Evolutionary conservation across 2,797 vertebrate species (phyloP).

Genomic region (Ctenopoma kingsleyae): DNA sequence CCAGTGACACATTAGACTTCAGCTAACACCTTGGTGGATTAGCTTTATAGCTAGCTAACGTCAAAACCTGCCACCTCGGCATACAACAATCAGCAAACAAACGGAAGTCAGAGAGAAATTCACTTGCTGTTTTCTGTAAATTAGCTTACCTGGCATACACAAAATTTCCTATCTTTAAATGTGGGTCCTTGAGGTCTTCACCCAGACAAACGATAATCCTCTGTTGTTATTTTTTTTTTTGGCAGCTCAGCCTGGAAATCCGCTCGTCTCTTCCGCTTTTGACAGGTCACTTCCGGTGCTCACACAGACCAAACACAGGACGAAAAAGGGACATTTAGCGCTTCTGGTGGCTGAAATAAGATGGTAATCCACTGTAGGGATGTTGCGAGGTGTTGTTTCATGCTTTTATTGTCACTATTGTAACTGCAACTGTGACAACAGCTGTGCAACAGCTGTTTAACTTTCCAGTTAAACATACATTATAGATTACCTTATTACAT

Average conservation of each 20-base stretch:
- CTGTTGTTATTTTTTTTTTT: constrained; percentile 43
- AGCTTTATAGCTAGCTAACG: not conserved
- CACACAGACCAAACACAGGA: too few species aligned
- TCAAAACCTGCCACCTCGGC: not conserved
- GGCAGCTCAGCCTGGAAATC: constrained; percentile 23
- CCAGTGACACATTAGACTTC: not conserved
- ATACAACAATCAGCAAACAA: constrained; percentile 9
- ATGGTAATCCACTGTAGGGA: not conserved
- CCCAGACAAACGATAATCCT: constrained; percentile 25
- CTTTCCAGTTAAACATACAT: too few species aligned
- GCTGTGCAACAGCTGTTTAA: not conserved
- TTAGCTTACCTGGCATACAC: constrained; percentile 57
- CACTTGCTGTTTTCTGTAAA: accelerated
- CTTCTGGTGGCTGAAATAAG: constrained; percentile 27
- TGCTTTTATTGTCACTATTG: not conserved
- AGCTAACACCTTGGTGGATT: not conserved
- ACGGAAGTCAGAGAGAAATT: not conserved
- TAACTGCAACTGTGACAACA: too few species aligned
- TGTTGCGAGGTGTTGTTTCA: too few species aligned
- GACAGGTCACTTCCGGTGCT: constrained; percentile 64
- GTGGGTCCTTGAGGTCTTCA: not conserved
- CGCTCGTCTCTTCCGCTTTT: constrained; percentile 22
- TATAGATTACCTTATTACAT: not conserved
- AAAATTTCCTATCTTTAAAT: constrained; percentile 13
- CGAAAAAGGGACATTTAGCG: not conserved